A percentile compares a stretch with the other conserved stretches of the same genome.
These are phyloP conservation scores for Notodonta ziczac DNA, from an alignment of 2,888 invertebrate species.

Conservation along the genomic window DNA sequence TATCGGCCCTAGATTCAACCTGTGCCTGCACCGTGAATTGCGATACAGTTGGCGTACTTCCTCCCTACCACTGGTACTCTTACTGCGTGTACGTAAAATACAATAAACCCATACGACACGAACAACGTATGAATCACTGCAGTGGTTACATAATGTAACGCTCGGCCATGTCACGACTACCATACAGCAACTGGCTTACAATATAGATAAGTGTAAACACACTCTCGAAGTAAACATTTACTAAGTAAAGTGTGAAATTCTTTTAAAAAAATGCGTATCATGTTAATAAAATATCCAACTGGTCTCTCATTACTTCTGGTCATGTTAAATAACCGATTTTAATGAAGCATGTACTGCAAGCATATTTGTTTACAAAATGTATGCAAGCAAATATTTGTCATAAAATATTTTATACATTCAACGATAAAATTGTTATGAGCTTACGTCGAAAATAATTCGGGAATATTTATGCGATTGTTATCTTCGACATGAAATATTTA, in stretches of 20 bases:
- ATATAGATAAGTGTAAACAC: not conserved
- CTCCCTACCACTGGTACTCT: not conserved
- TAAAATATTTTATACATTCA: constrained; percentile 17
- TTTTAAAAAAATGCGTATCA: too few species aligned
- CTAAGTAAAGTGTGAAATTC: not conserved
- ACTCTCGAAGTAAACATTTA: not conserved
- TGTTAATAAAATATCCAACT: not conserved
- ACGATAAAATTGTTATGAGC: constrained; percentile 29
- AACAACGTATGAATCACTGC: constrained; percentile 37
- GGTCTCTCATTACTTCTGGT: not conserved
- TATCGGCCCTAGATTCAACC: too few species aligned
- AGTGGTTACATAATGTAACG: constrained; percentile 41
- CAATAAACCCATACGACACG: constrained; percentile 29
- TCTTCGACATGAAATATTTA: constrained; percentile 29
- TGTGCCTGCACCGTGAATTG: too few species aligned
- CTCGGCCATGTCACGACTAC: constrained; percentile 34
- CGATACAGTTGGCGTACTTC: too few species aligned
- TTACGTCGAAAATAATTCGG: constrained; percentile 23
- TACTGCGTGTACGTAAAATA: constrained; percentile 10
- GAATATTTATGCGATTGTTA: constrained; percentile 28
- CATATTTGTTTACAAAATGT: not conserved
- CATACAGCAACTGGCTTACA: constrained; percentile 4
- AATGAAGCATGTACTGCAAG: not conserved
- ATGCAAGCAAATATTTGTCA: not conserved
- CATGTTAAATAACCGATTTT: not conserved